phyloP scores from a whole-genome alignment of 2,888 invertebrate species.

The Platynereis dumerilii region DNA sequence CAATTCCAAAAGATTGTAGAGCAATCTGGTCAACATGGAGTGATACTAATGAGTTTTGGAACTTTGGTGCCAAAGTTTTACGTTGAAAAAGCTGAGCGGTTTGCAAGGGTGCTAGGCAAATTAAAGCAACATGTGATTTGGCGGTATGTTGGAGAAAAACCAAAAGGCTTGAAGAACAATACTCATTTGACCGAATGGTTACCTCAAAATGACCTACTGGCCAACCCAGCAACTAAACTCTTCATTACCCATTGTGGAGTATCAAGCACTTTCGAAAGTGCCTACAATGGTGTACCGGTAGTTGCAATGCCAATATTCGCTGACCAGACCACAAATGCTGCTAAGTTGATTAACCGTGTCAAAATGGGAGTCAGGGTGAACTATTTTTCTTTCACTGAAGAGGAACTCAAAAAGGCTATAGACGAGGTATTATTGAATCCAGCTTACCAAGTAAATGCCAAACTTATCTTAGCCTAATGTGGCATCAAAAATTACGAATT shows the following conservation, averaged over 20 bases:
- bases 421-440: not conserved
- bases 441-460: constrained; percentile 10
- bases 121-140: constrained; percentile 18
- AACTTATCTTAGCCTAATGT: no score
- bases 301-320: constrained; percentile 16
- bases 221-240: constrained; percentile 10
- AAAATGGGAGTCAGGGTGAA: no score
- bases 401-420: constrained; percentile 2
- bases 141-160: no score
- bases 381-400: not conserved
- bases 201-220: no score
- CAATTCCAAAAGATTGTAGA: constrained; percentile 10
- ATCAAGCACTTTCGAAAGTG: no score
- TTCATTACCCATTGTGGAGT: no score
- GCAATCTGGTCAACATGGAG: constrained; percentile 20
- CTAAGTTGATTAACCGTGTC: no score
- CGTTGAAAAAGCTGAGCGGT: not conserved
- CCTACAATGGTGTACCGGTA: no score
- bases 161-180: no score
- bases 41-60: constrained; percentile 17
- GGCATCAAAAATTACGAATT: no score
- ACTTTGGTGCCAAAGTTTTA: constrained; percentile 14
- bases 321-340: no score
- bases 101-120: constrained; percentile 12
- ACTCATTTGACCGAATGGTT: no score